A percentile compares a stretch with the other conserved stretches of the same genome.
These are phyloP conservation scores for Amblyopsis hoosieri DNA, from an alignment of 2,797 vertebrate genomes.

Conservation along the genomic window DNA sequence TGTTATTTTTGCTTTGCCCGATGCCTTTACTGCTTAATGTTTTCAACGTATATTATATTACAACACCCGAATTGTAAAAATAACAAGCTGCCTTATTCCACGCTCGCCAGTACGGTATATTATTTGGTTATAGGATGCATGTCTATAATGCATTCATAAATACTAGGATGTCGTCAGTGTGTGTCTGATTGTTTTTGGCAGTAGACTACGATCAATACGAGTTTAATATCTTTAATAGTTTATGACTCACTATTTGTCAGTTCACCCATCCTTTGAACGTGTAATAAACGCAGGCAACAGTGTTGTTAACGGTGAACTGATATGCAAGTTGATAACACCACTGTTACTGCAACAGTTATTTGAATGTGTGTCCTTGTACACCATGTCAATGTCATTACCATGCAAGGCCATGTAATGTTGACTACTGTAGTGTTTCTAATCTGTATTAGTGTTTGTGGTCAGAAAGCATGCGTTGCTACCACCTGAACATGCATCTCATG, in stretches of 20 bases:
- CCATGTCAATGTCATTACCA: neutral
- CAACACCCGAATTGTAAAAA: slow-evolving; percentile 27
- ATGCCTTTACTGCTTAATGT: neutral
- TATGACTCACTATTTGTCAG: too few relatives aligned
- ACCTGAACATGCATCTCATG: slow-evolving; percentile 70
- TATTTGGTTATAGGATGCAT: slow-evolving; percentile 43
- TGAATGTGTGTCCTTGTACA: neutral
- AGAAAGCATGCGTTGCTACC: slow-evolving; percentile 57
- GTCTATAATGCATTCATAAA: slow-evolving; percentile 48
- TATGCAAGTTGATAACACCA: slow-evolving; percentile 11
- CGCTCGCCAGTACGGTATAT: slow-evolving; percentile 16
- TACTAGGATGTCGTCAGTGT: slow-evolving; percentile 40
- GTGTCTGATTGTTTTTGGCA: neutral
- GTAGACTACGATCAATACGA: too few relatives aligned
- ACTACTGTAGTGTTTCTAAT: slow-evolving; percentile 13
- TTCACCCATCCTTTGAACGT: too few relatives aligned
- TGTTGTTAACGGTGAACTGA: slow-evolving; percentile 13
- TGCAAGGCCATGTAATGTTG: slow-evolving; percentile 3
- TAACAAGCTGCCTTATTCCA: slow-evolving; percentile 26
- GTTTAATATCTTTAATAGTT: too few relatives aligned
- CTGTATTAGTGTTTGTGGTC: slow-evolving; percentile 53
- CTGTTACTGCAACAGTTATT: neutral
- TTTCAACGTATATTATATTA: neutral
- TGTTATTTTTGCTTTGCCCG: neutral
- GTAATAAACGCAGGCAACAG: slow-evolving; percentile 7